Evolutionary conservation across 30 jellyfish, hydroid and myxozoan genomes (phyloP), one percentile per base, ranked within the genome.

Genomic region (Cassiopea andromeda): DNA sequence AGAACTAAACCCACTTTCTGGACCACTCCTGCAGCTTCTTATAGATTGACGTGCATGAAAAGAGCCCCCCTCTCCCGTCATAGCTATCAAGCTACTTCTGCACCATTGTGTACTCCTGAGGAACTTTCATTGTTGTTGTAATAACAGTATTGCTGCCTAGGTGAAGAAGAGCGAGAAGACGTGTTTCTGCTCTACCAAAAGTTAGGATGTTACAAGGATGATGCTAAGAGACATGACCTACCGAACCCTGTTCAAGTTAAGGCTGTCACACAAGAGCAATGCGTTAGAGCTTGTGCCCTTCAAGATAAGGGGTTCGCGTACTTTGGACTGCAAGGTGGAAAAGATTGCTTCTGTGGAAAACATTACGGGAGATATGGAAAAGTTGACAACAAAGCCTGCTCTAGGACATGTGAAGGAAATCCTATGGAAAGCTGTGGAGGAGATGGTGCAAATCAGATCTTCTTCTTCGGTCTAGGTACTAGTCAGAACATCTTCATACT

Each of bases 291-390:
- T 64, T 94, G 98, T 89, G 97, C 98, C 45, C 68, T 88, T 81
- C 97, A 90, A 81, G 98, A 94, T 85, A 94, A 94, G 43, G 84
- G 94, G 18, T 94, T 61, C 68, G 96, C 98, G 5, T 94, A 94
- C 83, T 94, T 94, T 81, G 98, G 98, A 44, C 87, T 94, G 83
- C 98, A 94, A 78, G 71, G 85, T 87, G 98, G 98, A 68, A 90
- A 74, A 27, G 91, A 87, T 14, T 94, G 98, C 73, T 94, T 54
- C 88, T 94, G 98, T 72, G 97, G 97, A 7, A 94, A 89, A 61
- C 60, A 73, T 66, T 90, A 89, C 69, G 98, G 98, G 66, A 94
- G 80, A 64, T 94, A 94, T 69, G 98, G 98, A 48, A 87, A 94
- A 73, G 78, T 87, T 1, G 89, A 81, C 43, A 86, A 85, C 50